These are phyloP conservation scores for Diorhabda carinulata DNA, from an alignment of 1,140 invertebrate genomes.

Conservation along the genomic window DNA sequence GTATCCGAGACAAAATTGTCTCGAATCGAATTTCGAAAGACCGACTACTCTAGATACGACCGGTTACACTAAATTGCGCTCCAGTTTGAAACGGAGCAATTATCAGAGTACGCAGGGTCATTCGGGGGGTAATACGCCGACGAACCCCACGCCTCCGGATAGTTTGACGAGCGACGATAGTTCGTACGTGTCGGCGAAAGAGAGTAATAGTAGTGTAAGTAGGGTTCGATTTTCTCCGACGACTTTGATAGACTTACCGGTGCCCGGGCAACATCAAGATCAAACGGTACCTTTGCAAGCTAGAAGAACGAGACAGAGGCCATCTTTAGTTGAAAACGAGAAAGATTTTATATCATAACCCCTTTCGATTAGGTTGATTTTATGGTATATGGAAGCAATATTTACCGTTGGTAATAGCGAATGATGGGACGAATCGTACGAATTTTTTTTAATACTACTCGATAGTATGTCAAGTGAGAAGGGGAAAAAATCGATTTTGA, in stretches of 20 bases:
- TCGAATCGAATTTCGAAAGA: slow-evolving; percentile 58
- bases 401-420: too few species aligned
- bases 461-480: background rate
- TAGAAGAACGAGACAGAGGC: slow-evolving; percentile 49
- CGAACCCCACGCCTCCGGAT: slow-evolving; percentile 80
- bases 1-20: slow-evolving; percentile 55
- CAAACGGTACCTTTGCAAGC: slow-evolving; percentile 60
- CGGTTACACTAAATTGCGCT: slow-evolving; percentile 62
- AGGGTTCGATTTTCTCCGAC: slow-evolving; percentile 78
- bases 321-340: slow-evolving; percentile 55
- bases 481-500: background rate
- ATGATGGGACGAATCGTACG: too few species aligned
- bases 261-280: slow-evolving; percentile 63
- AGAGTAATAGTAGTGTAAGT: slow-evolving; percentile 60
- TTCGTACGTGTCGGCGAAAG: slow-evolving; percentile 78
- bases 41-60: slow-evolving; percentile 65
- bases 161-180: slow-evolving; percentile 79
- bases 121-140: slow-evolving; percentile 69
- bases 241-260: slow-evolving; percentile 51
- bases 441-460: background rate
- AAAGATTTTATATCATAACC: slow-evolving; percentile 57
- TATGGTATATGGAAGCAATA: too few species aligned
- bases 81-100: slow-evolving; percentile 70
- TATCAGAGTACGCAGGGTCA: slow-evolving; percentile 58
- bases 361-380: background rate